A percentile compares a stretch with the other conserved stretches of the same genome.
Evolutionary conservation across 2,113 vertebrate genomes (phyloP).

Genomic region (Perccottus glenii): DNA sequence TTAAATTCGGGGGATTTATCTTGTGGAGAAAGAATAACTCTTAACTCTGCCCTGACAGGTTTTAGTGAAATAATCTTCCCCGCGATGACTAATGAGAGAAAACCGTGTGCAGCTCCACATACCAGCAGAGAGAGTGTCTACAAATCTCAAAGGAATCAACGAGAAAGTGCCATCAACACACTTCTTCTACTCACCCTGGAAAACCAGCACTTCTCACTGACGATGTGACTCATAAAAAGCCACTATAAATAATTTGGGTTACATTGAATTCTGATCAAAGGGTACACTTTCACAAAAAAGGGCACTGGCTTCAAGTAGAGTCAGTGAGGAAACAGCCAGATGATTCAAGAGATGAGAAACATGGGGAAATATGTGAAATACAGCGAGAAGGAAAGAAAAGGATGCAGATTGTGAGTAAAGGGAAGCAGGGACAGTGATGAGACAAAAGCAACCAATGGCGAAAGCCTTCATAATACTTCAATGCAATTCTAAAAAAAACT

Average conservation of each 20-base stretch:
- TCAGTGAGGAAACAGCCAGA: neutral
- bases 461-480: no score
- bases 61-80: slow-evolving; percentile 13
- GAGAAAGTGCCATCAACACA: slow-evolving; percentile 9
- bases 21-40: neutral
- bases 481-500: no score
- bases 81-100: slow-evolving; percentile 15
- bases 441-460: no score
- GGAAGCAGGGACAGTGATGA: neutral
- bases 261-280: slow-evolving; percentile 49
- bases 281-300: neutral
- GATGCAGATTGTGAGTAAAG: slow-evolving; percentile 2
- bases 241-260: slow-evolving; percentile 36
- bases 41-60: neutral
- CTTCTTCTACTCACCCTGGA: slow-evolving; percentile 1
- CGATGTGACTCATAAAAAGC: slow-evolving; percentile 30
- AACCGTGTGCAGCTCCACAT: slow-evolving; percentile 10
- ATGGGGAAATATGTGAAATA: slow-evolving; percentile 2
- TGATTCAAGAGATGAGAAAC: slow-evolving; percentile 14
- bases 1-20: no score
- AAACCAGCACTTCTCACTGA: slow-evolving; percentile 21
- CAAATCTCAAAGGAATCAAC: slow-evolving; percentile 21
- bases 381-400: neutral
- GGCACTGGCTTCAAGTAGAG: no score
- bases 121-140: slow-evolving; percentile 5